phyloP scores from a whole-genome alignment of 2,113 vertebrate species.

The Macrotus californicus region DNA sequence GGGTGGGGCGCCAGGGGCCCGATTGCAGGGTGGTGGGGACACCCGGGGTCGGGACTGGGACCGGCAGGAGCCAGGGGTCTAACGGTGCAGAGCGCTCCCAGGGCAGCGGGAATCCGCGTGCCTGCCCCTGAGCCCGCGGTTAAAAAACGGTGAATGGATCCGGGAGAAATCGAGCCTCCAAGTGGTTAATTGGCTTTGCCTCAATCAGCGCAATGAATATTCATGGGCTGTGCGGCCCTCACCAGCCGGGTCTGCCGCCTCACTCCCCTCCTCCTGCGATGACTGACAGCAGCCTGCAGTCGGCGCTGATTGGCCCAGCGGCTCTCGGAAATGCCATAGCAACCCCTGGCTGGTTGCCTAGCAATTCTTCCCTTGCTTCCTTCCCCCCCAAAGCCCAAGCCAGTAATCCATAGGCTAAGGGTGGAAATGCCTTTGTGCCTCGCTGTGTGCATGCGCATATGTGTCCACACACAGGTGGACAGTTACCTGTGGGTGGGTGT shows the following conservation, averaged over 20 bases:
- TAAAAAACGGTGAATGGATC: slow-evolving; percentile 72
- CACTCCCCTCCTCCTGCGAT: slow-evolving; percentile 86
- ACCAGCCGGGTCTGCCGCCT: slow-evolving; percentile 75
- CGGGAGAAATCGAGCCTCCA: slow-evolving; percentile 78
- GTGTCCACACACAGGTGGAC: not conserved
- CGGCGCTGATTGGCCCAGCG: slow-evolving; percentile 95
- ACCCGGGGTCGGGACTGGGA: not conserved
- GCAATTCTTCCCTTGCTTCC: slow-evolving; percentile 87
- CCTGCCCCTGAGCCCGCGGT: slow-evolving; percentile 56
- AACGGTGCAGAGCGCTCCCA: fast-evolving
- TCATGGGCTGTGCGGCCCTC: slow-evolving; percentile 81
- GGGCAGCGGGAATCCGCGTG: slow-evolving; percentile 38
- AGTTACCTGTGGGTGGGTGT: not conserved
- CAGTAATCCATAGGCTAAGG: slow-evolving; percentile 88
- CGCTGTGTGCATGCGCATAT: not conserved
- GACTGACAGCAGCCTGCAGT: slow-evolving; percentile 88
- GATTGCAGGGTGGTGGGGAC: not conserved
- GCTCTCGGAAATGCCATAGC: slow-evolving; percentile 96
- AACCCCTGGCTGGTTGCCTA: slow-evolving; percentile 97
- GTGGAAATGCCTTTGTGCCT: slow-evolving; percentile 68
- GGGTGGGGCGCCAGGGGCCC: too few species aligned
- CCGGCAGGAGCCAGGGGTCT: not conserved
- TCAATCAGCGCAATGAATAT: slow-evolving; percentile 85
- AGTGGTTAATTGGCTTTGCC: slow-evolving; percentile 85
- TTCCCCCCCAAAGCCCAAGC: slow-evolving; percentile 82